These are phyloP conservation scores for Kryphioiulus occultus DNA, from an alignment of 2,888 invertebrate species.

Conservation along the genomic window DNA sequence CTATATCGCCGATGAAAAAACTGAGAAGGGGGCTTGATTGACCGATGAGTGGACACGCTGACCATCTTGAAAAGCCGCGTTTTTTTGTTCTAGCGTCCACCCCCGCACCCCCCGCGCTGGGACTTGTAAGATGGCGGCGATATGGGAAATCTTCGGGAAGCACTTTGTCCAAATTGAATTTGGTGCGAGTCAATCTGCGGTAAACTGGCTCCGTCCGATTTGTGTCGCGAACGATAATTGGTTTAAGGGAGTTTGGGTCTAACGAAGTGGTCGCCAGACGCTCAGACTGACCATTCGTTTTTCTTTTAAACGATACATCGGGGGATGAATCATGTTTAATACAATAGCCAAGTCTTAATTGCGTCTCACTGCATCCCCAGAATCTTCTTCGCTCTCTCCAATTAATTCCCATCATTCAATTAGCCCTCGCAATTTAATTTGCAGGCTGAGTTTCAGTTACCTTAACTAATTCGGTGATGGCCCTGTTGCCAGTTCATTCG, in stretches of 20 bases:
- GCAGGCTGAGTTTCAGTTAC: background rate
- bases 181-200: slow-evolving; percentile 49
- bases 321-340: background rate
- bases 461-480: background rate
- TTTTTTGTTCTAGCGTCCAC: background rate
- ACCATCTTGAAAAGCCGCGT: background rate
- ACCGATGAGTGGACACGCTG: background rate
- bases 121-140: background rate
- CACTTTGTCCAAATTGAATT: slow-evolving; percentile 33
- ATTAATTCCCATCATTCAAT: background rate
- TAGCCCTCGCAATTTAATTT: background rate
- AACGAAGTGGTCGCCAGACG: slow-evolving; percentile 49
- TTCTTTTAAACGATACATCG: background rate
- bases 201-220: slow-evolving; percentile 47
- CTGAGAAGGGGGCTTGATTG: background rate
- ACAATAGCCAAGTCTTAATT: background rate
- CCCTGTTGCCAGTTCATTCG: background rate
- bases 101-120: background rate
- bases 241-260: slow-evolving; percentile 44
- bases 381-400: background rate
- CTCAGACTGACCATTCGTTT: slow-evolving; percentile 44
- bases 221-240: slow-evolving; percentile 46
- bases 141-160: slow-evolving; percentile 48
- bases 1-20: background rate
- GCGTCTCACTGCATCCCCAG: background rate